A percentile compares a stretch with the other conserved stretches of the same genome.
These are phyloP conservation scores for Aphelenchoides fujianensis DNA, from an alignment of 1,140 invertebrate species.

Conservation along the genomic window DNA sequence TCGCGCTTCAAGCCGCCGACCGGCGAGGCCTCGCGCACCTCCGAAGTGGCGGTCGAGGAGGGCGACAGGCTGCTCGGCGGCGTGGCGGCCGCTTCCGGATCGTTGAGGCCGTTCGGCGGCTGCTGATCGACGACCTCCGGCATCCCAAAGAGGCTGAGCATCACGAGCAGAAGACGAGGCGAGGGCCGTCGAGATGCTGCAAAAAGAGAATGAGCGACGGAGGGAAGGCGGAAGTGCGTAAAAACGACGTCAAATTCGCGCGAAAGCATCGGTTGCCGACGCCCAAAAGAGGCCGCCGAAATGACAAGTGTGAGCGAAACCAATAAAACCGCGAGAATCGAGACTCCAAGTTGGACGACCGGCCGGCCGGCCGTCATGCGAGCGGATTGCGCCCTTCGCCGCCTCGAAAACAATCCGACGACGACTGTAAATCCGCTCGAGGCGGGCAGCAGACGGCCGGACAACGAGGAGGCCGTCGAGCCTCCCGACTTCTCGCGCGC, in stretches of 20 bases:
- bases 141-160: not conserved
- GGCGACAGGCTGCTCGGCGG: not conserved
- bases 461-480: not conserved
- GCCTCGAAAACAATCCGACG: not conserved
- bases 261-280: not conserved
- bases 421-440: not conserved
- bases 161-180: not conserved
- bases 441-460: not conserved
- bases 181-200: not conserved
- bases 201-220: not conserved
- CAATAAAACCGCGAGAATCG: not conserved
- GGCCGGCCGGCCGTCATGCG: not conserved
- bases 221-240: not conserved
- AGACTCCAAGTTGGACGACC: not conserved
- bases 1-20: conserved; percentile 13
- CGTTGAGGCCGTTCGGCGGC: too few species aligned
- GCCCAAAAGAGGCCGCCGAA: not conserved
- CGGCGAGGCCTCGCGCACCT: not conserved
- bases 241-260: not conserved
- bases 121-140: not conserved
- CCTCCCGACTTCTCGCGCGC: conserved; percentile 10
- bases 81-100: not conserved
- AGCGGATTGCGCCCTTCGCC: not conserved
- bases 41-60: not conserved
- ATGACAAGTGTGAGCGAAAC: not conserved